Evolutionary conservation across 1,140 invertebrate genomes (phyloP).

Genomic region (Latrodectus geometricus): DNA sequence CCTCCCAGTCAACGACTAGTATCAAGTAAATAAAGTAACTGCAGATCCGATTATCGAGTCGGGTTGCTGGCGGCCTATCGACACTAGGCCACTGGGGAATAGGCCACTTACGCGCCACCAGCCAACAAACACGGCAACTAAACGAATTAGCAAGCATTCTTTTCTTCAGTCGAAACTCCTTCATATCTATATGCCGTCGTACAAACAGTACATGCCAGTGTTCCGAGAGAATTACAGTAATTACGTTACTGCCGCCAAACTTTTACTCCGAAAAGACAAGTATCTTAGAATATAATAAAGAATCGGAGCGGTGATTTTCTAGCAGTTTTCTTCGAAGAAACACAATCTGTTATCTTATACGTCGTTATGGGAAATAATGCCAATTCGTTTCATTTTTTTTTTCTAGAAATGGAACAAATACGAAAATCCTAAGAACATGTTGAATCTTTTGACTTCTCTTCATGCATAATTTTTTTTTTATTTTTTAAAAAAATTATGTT

Average conservation of each 20-base stretch:
- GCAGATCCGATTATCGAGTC: slow-evolving; percentile 55
- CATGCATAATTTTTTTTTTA: no score
- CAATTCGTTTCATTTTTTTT: background rate
- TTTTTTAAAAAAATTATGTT: no score
- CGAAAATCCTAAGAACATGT: no score
- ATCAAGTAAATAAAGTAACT: slow-evolving; percentile 55
- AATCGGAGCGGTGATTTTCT: slow-evolving; percentile 3
- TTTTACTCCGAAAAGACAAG: slow-evolving; percentile 17
- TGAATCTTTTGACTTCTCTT: no score
- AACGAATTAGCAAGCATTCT: slow-evolving; percentile 40
- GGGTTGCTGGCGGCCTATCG: slow-evolving; percentile 47
- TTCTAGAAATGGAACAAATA: background rate
- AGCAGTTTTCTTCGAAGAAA: background rate
- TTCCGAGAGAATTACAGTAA: slow-evolving; percentile 28
- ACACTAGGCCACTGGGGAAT: slow-evolving; percentile 20
- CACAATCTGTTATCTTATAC: background rate
- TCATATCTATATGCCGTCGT: background rate
- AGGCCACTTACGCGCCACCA: slow-evolving; percentile 30
- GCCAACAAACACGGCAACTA: slow-evolving; percentile 39
- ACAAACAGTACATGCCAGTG: slow-evolving; percentile 10
- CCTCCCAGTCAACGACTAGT: slow-evolving; percentile 44
- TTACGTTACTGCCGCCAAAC: slow-evolving; percentile 40
- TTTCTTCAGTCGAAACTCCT: slow-evolving; percentile 15
- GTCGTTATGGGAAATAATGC: background rate
- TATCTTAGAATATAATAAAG: background rate